phyloP scores from a whole-genome alignment of 2,888 invertebrate genomes.

The Neoaliturus tenellus region DNA sequence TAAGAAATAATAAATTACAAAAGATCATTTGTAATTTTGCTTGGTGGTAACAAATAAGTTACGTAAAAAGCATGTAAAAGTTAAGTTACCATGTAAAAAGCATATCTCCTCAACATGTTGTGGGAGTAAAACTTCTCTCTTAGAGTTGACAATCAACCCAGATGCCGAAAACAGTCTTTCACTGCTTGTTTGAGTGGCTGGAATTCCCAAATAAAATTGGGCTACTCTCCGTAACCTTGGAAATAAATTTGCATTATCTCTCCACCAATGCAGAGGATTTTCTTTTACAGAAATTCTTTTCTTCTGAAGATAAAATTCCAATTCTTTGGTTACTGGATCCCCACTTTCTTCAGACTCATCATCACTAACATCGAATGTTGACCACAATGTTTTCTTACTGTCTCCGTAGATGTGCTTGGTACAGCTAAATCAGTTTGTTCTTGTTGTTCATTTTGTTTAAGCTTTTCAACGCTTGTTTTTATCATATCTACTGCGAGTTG shows the following conservation, averaged over 20 bases:
- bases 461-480: background rate
- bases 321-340: background rate
- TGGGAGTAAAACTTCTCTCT: background rate
- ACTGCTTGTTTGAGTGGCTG: conserved; percentile 5
- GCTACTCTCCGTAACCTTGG: background rate
- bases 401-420: background rate
- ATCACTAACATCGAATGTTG: background rate
- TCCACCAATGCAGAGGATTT: conserved; percentile 16
- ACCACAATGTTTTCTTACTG: background rate
- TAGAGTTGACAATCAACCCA: background rate
- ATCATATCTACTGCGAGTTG: background rate
- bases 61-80: no score
- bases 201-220: background rate
- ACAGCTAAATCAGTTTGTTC: background rate
- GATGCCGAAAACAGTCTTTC: background rate
- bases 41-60: no score
- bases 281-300: background rate
- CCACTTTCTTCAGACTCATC: background rate
- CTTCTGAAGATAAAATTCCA: background rate
- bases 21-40: no score
- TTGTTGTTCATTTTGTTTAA: background rate
- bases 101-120: background rate
- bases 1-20: no score
- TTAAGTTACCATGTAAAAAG: background rate
- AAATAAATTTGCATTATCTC: background rate